A percentile compares a stretch with the other conserved stretches of the same genome.
Conservation (phyloP, 2,113 vertebrate species). For the Myotis lucifugus region DNA sequence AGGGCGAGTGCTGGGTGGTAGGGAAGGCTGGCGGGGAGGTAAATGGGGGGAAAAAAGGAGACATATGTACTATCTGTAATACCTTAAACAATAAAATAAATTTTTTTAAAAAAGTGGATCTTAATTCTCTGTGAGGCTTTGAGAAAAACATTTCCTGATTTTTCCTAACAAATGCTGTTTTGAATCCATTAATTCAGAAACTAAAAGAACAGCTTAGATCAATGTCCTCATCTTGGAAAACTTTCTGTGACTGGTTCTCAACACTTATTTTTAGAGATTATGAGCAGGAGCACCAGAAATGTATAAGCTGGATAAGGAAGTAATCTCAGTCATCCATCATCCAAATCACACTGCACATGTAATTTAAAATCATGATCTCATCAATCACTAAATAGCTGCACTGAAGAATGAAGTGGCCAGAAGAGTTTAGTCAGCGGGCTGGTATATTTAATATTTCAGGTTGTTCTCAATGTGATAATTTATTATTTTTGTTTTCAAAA, state of each 20-base stretch:
- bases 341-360: constrained; percentile 54
- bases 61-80: too few relatives aligned
- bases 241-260: not conserved
- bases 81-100: too few relatives aligned
- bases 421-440: not conserved
- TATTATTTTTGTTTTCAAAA: not conserved
- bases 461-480: not conserved
- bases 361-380: constrained; percentile 56
- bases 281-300: constrained; percentile 43
- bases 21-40: too few relatives aligned
- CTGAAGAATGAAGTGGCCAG: not conserved
- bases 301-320: constrained; percentile 54
- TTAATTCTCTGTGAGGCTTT: constrained; percentile 7
- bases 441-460: not conserved
- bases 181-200: constrained; percentile 10
- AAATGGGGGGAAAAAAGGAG: too few relatives aligned
- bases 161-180: not conserved
- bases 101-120: not conserved
- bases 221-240: not conserved
- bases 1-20: too few relatives aligned
- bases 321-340: constrained; percentile 45
- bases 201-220: not conserved
- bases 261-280: constrained; percentile 64
- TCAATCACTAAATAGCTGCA: constrained; percentile 52
- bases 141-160: constrained; percentile 17